Percentiles rank a stretch among this genome's conserved stretches.
These are phyloP conservation scores for Cyaniris semiargus DNA, from an alignment of 2,888 invertebrate species.

Conservation along the genomic window DNA sequence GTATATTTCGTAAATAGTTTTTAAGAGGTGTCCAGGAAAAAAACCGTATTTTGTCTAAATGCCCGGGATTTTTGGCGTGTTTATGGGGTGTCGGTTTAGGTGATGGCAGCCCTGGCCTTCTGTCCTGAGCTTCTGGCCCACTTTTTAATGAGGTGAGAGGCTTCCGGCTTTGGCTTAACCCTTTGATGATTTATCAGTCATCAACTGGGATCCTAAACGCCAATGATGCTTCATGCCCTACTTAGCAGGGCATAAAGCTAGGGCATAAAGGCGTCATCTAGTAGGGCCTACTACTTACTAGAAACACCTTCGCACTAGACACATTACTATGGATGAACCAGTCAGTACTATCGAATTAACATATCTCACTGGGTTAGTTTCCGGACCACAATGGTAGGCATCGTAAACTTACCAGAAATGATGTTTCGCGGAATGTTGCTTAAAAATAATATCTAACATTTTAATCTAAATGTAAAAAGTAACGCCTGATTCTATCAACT, in stretches of 20 bases:
- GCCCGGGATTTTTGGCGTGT: not conserved
- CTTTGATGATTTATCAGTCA: slow-evolving; percentile 24
- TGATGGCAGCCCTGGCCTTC: not conserved
- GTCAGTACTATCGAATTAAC: not conserved
- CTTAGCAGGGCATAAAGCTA: not conserved
- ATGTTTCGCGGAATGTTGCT: too few relatives aligned
- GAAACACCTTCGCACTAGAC: too few relatives aligned
- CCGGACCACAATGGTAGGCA: too few relatives aligned
- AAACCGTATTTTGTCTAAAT: not conserved
- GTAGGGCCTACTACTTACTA: too few relatives aligned
- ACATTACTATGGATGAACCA: too few relatives aligned
- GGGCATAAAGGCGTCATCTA: too few relatives aligned
- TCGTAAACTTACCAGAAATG: not conserved
- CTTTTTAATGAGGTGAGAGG: slow-evolving; percentile 26
- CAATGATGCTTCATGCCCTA: not conserved
- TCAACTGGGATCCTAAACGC: not conserved
- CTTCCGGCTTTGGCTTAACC: slow-evolving; percentile 5
- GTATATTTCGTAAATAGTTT: too few relatives aligned
- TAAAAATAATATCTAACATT: too few relatives aligned
- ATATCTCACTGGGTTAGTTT: not conserved
- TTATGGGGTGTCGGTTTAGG: not conserved
- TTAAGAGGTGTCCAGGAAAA: not conserved
- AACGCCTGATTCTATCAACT: too few relatives aligned
- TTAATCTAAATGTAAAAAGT: too few relatives aligned
- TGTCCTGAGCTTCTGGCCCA: not conserved